phyloP scores from a whole-genome alignment of 2,113 vertebrate genomes.

The Podocnemis expansa region DNA sequence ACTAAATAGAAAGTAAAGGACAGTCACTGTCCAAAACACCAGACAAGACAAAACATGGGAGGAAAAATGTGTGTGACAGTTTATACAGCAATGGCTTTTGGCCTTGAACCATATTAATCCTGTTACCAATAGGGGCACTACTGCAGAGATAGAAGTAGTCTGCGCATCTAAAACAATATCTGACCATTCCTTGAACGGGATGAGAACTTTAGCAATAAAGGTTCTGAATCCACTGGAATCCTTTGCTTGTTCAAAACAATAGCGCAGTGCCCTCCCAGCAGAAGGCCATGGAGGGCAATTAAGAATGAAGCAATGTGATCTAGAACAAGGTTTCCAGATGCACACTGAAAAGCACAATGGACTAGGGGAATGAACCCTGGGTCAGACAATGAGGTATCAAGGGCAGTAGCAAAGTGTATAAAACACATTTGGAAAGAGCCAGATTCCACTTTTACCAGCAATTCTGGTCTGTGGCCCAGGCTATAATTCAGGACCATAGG shows the following conservation, averaged over 20 bases:
- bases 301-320: not conserved
- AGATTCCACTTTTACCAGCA: not conserved
- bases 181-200: not conserved
- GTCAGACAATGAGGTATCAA: not conserved
- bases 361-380: not conserved
- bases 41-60: not conserved
- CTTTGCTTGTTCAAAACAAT: conserved; percentile 10
- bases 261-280: not conserved
- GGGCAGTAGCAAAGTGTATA: not conserved
- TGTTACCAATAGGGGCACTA: not conserved
- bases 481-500: not conserved
- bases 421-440: not conserved
- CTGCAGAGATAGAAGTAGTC: too few species aligned
- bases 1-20: not conserved
- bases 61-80: not conserved
- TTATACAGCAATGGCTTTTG: not conserved
- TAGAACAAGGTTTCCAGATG: not conserved
- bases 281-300: not conserved
- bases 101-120: not conserved
- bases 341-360: not conserved
- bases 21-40: not conserved
- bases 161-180: not conserved
- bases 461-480: not conserved
- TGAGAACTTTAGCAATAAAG: not conserved
- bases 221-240: not conserved